Evolutionary conservation across 2,797 vertebrate genomes (phyloP).

Genomic region (Characodon lateralis): DNA sequence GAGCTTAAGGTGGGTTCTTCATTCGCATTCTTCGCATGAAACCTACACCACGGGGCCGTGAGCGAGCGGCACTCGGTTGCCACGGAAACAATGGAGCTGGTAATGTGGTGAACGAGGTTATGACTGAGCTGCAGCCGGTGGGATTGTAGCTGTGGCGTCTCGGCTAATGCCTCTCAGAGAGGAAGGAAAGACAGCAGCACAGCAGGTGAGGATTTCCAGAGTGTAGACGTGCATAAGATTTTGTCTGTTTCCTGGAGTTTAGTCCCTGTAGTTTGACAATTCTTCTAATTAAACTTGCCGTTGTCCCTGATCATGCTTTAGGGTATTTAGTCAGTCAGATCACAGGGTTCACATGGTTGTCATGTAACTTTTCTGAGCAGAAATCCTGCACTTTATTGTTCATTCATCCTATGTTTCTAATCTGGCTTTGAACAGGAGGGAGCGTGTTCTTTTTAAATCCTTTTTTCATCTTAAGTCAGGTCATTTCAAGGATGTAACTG

Average conservation of each 20-base stretch:
- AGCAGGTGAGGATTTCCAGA: slow-evolving; percentile 36
- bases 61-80: slow-evolving; percentile 55
- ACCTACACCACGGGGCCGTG: slow-evolving; percentile 10
- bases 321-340: slow-evolving; percentile 33
- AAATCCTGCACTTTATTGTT: slow-evolving; percentile 4
- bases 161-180: slow-evolving; percentile 49
- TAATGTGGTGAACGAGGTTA: slow-evolving; percentile 58
- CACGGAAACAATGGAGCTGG: slow-evolving; percentile 68
- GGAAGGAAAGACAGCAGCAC: slow-evolving; percentile 48
- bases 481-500: background rate
- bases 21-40: slow-evolving; percentile 50
- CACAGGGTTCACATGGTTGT: slow-evolving; percentile 17
- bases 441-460: background rate
- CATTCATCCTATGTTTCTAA: slow-evolving; percentile 18
- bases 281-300: slow-evolving; percentile 44
- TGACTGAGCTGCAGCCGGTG: slow-evolving; percentile 62
- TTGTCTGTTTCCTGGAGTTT: slow-evolving; percentile 15
- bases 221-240: background rate
- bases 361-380: slow-evolving; percentile 16
- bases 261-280: slow-evolving; percentile 26
- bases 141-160: slow-evolving; percentile 62
- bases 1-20: slow-evolving; percentile 32
- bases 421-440: background rate
- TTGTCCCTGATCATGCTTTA: slow-evolving; percentile 33
- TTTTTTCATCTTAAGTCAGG: background rate